Evolutionary conservation across 1,140 invertebrate genomes (phyloP).

Genomic region (Maconellicoccus hirsutus): DNA sequence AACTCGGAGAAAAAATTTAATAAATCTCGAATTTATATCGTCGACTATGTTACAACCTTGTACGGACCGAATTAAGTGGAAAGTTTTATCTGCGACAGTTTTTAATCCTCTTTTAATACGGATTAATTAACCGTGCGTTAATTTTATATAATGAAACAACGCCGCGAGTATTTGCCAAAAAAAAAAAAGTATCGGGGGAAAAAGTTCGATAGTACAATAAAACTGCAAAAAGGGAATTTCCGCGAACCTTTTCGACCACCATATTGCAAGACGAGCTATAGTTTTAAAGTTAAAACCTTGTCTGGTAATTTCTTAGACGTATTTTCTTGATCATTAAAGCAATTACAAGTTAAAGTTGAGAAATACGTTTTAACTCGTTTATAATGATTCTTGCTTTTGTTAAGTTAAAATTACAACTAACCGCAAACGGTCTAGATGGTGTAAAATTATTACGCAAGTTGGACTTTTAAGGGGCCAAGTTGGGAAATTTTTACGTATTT

Average conservation of each 20-base stretch:
- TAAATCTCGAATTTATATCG: slow-evolving; percentile 4
- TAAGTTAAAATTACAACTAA: neutral
- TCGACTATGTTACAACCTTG: neutral
- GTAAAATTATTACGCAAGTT: neutral
- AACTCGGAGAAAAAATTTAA: neutral
- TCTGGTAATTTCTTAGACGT: neutral
- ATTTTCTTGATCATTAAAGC: slow-evolving; percentile 9
- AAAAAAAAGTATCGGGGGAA: too few relatives aligned
- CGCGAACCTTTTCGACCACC: too few relatives aligned
- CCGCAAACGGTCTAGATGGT: neutral
- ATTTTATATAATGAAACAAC: neutral
- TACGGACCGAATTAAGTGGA: slow-evolving; percentile 1
- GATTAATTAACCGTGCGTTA: neutral
- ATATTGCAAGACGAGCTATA: neutral
- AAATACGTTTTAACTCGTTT: slow-evolving; percentile 9
- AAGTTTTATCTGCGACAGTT: slow-evolving; percentile 8
- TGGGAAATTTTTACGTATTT: neutral
- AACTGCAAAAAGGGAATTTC: too few relatives aligned
- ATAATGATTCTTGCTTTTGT: slow-evolving; percentile 4
- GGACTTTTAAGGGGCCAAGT: neutral
- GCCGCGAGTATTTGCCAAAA: neutral
- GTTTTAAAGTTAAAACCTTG: neutral
- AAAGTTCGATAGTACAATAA: too few relatives aligned
- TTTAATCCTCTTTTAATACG: slow-evolving; percentile 2
- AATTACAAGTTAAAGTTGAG: neutral